Percentiles rank a stretch among this genome's conserved stretches.
Conservation (phyloP, 1,140 invertebrate genomes). For the Monochamus saltuarius region DNA sequence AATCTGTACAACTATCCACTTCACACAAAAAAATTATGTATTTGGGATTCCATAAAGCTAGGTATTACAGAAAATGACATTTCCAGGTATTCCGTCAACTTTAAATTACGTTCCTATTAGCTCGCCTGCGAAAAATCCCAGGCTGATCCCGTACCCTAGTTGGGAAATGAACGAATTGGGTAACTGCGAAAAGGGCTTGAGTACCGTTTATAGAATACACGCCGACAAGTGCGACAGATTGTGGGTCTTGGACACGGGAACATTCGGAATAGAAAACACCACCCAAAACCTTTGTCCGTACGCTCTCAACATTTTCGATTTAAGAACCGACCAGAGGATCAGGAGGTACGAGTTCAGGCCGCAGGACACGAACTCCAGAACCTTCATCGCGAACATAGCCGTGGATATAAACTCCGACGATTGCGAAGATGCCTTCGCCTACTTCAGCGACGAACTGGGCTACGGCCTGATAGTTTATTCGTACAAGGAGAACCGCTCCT, state of each 20-base stretch:
- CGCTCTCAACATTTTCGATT: slow-evolving; percentile 72
- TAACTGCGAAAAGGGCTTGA: slow-evolving; percentile 70
- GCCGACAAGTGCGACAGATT: slow-evolving; percentile 74
- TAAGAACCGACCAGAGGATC: slow-evolving; percentile 69
- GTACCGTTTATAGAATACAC: slow-evolving; percentile 73
- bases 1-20: no score
- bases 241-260: slow-evolving; percentile 80
- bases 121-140: slow-evolving; percentile 66
- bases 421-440: slow-evolving; percentile 76
- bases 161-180: slow-evolving; percentile 72
- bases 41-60: no score
- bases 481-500: slow-evolving; percentile 71
- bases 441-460: slow-evolving; percentile 78
- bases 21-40: no score
- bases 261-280: slow-evolving; percentile 71
- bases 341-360: slow-evolving; percentile 68
- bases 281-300: slow-evolving; percentile 70
- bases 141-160: slow-evolving; percentile 74
- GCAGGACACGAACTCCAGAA: slow-evolving; percentile 71
- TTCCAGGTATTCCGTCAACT: slow-evolving; percentile 74
- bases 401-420: slow-evolving; percentile 68
- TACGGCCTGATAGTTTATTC: slow-evolving; percentile 79
- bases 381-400: slow-evolving; percentile 81
- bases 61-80: background rate
- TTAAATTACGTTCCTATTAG: slow-evolving; percentile 72